phyloP scores from a whole-genome alignment of 2,113 vertebrate genomes.

The Sinosuthora webbiana region DNA sequence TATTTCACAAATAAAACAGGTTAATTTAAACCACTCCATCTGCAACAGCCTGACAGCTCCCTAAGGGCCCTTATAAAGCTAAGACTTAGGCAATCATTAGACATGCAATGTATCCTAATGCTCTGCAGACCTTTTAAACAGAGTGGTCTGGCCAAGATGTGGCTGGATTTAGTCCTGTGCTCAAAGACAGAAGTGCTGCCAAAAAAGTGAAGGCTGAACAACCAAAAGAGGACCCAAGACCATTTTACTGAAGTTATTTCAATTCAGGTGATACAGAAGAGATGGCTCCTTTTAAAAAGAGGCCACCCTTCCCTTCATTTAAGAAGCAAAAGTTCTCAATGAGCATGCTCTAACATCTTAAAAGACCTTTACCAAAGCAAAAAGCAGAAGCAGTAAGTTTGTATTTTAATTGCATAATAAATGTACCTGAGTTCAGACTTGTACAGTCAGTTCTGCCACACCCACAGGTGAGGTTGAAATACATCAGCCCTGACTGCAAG shows the following conservation, averaged over 20 bases:
- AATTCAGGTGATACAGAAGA: not conserved
- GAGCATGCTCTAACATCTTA: not conserved
- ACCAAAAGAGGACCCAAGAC: not conserved
- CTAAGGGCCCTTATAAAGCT: not conserved
- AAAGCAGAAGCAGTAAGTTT: not conserved
- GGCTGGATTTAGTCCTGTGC: not conserved
- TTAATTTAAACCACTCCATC: not conserved
- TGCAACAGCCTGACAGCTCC: not conserved
- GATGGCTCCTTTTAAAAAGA: not conserved
- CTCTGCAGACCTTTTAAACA: not conserved
- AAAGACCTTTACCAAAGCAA: not conserved
- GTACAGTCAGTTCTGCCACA: slow-evolving; percentile 3
- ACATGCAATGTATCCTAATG: not conserved
- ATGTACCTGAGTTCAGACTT: not conserved
- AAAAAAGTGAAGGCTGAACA: not conserved
- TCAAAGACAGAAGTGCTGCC: not conserved
- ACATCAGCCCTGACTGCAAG: not conserved
- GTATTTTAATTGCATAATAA: not conserved
- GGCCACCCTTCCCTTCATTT: not conserved
- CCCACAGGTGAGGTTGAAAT: not conserved
- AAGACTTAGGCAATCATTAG: not conserved
- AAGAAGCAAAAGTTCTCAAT: not conserved
- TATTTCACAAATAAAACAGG: not conserved
- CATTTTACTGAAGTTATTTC: not conserved
- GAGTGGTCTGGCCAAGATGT: not conserved